Conservation (phyloP, 2,888 invertebrate species). For the Parnassius glacialis region DNA sequence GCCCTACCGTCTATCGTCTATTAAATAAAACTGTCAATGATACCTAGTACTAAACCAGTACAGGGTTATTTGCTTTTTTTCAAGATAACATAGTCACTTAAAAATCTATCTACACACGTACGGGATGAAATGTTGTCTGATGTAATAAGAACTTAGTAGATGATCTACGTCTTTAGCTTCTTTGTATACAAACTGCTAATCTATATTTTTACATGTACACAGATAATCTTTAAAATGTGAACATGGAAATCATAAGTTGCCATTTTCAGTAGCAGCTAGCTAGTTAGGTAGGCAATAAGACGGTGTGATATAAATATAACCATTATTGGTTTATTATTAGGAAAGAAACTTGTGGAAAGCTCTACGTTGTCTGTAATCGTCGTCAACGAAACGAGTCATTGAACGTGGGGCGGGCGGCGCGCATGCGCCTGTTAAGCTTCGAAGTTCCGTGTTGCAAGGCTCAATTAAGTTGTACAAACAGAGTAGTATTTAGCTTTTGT, state of each 20-base stretch:
- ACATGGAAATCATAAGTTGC: slow-evolving; percentile 13
- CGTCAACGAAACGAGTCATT: slow-evolving; percentile 56
- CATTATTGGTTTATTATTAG: slow-evolving; percentile 18
- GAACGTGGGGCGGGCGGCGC: slow-evolving; percentile 67
- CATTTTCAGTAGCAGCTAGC: slow-evolving; percentile 5
- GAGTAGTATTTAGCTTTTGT: not conserved
- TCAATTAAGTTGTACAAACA: slow-evolving; percentile 4
- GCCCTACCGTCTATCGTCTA: no score
- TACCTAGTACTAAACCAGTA: no score
- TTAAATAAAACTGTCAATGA: no score
- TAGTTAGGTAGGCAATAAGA: not conserved
- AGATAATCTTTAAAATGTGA: not conserved
- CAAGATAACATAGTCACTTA: no score
- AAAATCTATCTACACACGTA: no score
- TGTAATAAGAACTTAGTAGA: no score
- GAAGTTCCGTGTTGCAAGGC: slow-evolving; percentile 40
- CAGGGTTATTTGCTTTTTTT: no score
- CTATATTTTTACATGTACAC: no score
- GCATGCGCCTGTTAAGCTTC: slow-evolving; percentile 54
- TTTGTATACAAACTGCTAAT: no score
- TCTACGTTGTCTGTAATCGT: slow-evolving; percentile 40
- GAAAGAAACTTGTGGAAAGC: slow-evolving; percentile 36
- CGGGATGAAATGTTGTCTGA: no score
- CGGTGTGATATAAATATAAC: slow-evolving; percentile 6
- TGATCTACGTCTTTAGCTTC: no score